Percentiles rank a stretch among this genome's conserved stretches.
These are phyloP conservation scores for Toxotes chatareus DNA, from an alignment of 2,113 vertebrate genomes.

Conservation along the genomic window DNA sequence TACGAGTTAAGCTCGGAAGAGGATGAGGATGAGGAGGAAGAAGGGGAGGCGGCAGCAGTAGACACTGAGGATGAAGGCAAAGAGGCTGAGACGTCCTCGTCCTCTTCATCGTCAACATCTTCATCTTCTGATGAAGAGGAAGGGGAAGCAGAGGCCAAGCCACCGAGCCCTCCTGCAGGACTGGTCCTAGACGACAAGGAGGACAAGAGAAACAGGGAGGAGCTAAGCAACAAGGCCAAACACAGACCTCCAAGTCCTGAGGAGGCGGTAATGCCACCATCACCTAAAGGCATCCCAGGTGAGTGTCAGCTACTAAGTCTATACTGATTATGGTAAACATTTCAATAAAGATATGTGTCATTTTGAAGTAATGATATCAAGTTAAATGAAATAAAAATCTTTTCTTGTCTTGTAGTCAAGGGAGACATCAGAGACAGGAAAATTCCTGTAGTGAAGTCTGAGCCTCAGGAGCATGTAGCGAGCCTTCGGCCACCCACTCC, in stretches of 20 bases:
- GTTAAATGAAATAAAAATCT: background rate
- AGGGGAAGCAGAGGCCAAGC: slow-evolving; percentile 50
- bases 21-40: slow-evolving; percentile 66
- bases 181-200: slow-evolving; percentile 51
- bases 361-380: background rate
- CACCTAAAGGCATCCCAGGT: slow-evolving; percentile 77
- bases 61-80: slow-evolving; percentile 58
- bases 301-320: background rate
- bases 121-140: slow-evolving; percentile 77
- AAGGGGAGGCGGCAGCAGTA: slow-evolving; percentile 62
- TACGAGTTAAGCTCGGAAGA: slow-evolving; percentile 91
- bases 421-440: slow-evolving; percentile 73
- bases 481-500: slow-evolving; percentile 81
- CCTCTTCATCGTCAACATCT: slow-evolving; percentile 74
- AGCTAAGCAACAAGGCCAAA: slow-evolving; percentile 43
- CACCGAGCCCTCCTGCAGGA: slow-evolving; percentile 53
- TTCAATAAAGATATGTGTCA: background rate
- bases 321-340: background rate
- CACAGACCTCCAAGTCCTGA: slow-evolving; percentile 63
- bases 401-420: slow-evolving; percentile 72
- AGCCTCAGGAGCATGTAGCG: slow-evolving; percentile 73
- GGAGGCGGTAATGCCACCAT: slow-evolving; percentile 58
- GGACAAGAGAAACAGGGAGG: slow-evolving; percentile 52
- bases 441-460: slow-evolving; percentile 74
- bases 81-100: slow-evolving; percentile 56